Base-by-base conservation (phyloP, 2,888 invertebrate genomes). In the Caenorhabditis sp. region DNA sequence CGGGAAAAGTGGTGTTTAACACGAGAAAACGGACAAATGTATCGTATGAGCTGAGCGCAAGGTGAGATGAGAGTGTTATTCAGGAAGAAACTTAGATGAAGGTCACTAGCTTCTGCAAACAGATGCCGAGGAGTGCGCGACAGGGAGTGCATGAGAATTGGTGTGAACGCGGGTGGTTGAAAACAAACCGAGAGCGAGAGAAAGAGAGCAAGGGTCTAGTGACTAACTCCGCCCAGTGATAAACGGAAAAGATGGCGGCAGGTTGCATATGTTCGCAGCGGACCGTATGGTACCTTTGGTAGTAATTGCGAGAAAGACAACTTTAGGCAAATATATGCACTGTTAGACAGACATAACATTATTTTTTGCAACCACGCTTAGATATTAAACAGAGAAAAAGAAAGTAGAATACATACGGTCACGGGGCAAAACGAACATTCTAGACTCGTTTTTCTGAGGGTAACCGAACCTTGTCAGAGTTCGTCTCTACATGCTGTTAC, bases 21-120 rank as follows among this genome's bases (percentile, higher is more conserved):
- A 51, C 53, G 60, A 18, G 20, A 37, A 44, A 40, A 3, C 22
- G 22, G 32, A 50, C 13, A 22, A 51, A 70, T 70, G 61, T 70
- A 53, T 61, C 62, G 40, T 18, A 35, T 65, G 55, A 64, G 71
- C 64, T 32, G 47, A 28, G 32, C 58, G 50, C 35, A 20, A 72
- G 72, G 56, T 65, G 64, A 55, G 56, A 71, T 64, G 71, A 28
- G 62, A 28, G 62, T 70, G 44, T 60, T 60, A 67, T 60, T 67
- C 53, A 51, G 60, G 40, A 53, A 60, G 61, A 61, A 65, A 67
- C 67, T 40, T 24, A 67, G 32, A 53, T 67, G 67, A 51, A 53
- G 61, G 74, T 51, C 58, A 58, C 50, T 65, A 15, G 65, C 58
- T 56, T 67, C 40, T 60, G 53, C 67, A 68, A 76, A 76, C 76